phyloP scores from a whole-genome alignment of 53 echinoderm and acorn worm species.

The Stichopus horrens region DNA sequence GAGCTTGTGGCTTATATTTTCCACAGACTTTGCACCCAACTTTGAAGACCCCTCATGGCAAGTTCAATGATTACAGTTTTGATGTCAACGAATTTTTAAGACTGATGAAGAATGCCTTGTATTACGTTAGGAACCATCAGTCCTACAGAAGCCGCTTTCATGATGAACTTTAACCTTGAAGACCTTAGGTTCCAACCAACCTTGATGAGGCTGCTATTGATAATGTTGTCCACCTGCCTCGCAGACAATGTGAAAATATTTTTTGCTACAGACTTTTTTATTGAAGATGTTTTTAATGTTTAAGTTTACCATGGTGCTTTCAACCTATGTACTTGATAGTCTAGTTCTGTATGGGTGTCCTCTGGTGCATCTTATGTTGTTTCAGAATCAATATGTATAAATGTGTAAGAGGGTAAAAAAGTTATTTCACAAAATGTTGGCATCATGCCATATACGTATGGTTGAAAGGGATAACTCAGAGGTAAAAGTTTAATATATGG shows the following conservation, averaged over 20 bases:
- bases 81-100: slow-evolving; percentile 78
- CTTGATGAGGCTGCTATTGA: too few relatives aligned
- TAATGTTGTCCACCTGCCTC: too few relatives aligned
- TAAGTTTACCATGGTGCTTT: background rate
- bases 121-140: slow-evolving; percentile 63
- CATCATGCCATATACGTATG: too few relatives aligned
- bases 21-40: slow-evolving; percentile 69
- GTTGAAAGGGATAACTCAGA: too few relatives aligned
- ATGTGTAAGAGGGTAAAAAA: too few relatives aligned
- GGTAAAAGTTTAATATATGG: too few relatives aligned
- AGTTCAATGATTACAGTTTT: slow-evolving; percentile 82
- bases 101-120: slow-evolving; percentile 66
- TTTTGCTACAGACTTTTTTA: too few relatives aligned
- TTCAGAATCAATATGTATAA: too few relatives aligned
- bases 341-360: too few relatives aligned
- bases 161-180: slow-evolving; percentile 52
- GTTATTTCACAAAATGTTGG: too few relatives aligned
- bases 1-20: background rate
- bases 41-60: slow-evolving; percentile 63
- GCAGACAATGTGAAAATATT: too few relatives aligned
- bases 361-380: too few relatives aligned
- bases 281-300: background rate
- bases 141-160: background rate
- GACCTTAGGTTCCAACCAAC: background rate
- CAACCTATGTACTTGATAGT: background rate